Evolutionary conservation across 1,140 invertebrate genomes (phyloP).

Genomic region (Augochlora pura): DNA sequence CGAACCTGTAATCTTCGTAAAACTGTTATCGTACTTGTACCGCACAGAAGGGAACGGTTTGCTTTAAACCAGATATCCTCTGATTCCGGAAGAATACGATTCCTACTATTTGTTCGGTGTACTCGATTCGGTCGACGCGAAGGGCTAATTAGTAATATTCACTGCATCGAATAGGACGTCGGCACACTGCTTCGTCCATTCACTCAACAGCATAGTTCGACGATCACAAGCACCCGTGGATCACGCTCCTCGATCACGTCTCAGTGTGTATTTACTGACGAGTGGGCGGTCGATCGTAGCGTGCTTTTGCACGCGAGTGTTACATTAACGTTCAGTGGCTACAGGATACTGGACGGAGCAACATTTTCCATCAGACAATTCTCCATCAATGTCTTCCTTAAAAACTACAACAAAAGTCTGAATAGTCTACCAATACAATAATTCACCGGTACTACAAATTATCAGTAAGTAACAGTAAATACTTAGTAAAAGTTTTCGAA

Average conservation of each 20-base stretch:
- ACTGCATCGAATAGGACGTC: background rate
- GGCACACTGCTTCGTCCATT: conserved; percentile 32
- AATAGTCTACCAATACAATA: too few relatives aligned
- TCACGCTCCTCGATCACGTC: conserved; percentile 16
- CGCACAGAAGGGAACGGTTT: too few relatives aligned
- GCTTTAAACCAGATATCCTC: too few relatives aligned
- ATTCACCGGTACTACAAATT: too few relatives aligned
- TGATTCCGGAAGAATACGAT: background rate
- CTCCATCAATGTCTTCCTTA: background rate
- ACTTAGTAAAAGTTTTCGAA: too few relatives aligned
- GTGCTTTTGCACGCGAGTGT: conserved; percentile 48
- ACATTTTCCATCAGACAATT: background rate
- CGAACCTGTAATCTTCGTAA: background rate
- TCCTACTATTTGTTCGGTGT: background rate
- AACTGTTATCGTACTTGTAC: too few relatives aligned
- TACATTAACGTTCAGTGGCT: conserved; percentile 39
- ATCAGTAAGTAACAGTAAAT: too few relatives aligned
- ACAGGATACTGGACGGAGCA: conserved; percentile 6
- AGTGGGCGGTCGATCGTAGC: conserved; percentile 44
- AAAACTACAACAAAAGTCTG: too few relatives aligned
- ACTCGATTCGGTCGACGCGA: background rate
- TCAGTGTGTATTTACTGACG: conserved; percentile 24
- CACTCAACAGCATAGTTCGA: conserved; percentile 48
- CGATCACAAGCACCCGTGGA: conserved; percentile 39
- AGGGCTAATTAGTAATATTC: background rate